Conservation (phyloP, 1,140 invertebrate genomes). For the Lethrus apterus region DNA sequence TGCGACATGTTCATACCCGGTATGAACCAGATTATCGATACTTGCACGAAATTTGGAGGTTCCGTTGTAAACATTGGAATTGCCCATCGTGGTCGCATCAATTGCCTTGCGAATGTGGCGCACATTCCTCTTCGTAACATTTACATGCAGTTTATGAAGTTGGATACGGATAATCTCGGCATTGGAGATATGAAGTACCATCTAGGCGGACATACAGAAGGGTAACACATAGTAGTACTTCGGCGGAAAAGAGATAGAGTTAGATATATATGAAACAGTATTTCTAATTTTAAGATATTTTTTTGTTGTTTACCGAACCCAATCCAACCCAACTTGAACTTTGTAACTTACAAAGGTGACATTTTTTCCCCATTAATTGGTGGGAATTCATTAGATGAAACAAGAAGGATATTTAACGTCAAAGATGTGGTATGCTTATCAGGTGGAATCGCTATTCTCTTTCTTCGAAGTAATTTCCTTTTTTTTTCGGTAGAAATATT, state of each 20-base stretch:
- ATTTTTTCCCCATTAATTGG: too few species aligned
- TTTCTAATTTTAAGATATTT: conserved; percentile 8
- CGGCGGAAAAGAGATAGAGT: too few species aligned
- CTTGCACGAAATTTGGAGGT: conserved; percentile 65
- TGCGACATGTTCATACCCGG: conserved; percentile 84
- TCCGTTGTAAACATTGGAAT: conserved; percentile 83
- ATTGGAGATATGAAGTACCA: conserved; percentile 96
- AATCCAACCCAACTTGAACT: too few species aligned
- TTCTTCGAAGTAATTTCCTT: too few species aligned
- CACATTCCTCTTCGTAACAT: conserved; percentile 79
- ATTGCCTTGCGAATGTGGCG: conserved; percentile 85
- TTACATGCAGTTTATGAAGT: conserved; percentile 76
- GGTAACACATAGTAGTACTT: conserved; percentile 34
- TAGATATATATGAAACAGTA: too few species aligned
- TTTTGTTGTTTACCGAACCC: background rate
- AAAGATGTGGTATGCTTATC: too few species aligned
- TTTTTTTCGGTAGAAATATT: too few species aligned
- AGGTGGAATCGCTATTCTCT: too few species aligned
- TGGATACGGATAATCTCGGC: conserved; percentile 70
- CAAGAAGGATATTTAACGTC: too few species aligned
- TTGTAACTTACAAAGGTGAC: too few species aligned
- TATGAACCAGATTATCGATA: conserved; percentile 84
- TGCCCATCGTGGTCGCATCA: conserved; percentile 87
- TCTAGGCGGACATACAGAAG: conserved; percentile 75
- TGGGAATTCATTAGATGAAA: too few species aligned